Evolutionary conservation across 2,888 invertebrate species (phyloP).

Genomic region (Drosophila parthenogenetica): DNA sequence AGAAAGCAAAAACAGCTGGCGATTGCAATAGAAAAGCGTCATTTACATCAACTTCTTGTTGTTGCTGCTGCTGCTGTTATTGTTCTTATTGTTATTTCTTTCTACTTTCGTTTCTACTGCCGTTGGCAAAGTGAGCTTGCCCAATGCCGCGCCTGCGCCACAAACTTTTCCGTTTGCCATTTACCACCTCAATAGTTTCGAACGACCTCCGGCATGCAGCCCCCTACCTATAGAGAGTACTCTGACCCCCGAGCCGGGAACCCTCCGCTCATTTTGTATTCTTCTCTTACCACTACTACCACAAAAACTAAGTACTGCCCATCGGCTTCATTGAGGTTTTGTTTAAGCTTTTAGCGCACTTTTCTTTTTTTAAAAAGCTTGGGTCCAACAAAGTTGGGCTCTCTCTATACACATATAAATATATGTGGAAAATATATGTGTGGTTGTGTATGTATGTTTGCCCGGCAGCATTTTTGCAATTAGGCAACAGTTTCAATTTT

Average conservation of each 20-base stretch:
- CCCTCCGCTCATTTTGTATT: not conserved
- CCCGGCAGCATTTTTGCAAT: constrained; percentile 78
- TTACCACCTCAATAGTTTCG: constrained; percentile 76
- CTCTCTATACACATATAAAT: not conserved
- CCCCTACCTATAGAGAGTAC: not conserved
- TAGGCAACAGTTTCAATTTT: constrained; percentile 77
- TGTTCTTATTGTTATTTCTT: constrained; percentile 28
- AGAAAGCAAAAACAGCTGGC: constrained; percentile 43
- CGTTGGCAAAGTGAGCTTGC: constrained; percentile 32
- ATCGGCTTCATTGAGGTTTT: constrained; percentile 77
- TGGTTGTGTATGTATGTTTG: constrained; percentile 51
- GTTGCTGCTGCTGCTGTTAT: constrained; percentile 20
- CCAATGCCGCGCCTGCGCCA: constrained; percentile 66
- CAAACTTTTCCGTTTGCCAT: constrained; percentile 79
- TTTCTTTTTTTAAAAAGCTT: constrained; percentile 60
- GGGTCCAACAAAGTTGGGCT: constrained; percentile 40
- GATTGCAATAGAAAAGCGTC: constrained; percentile 79
- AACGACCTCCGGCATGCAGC: constrained; percentile 39
- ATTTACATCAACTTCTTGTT: constrained; percentile 67
- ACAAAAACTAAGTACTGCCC: constrained; percentile 34
- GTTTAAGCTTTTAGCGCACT: constrained; percentile 78
- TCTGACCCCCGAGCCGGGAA: not conserved
- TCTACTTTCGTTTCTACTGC: constrained; percentile 30
- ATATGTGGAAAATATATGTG: not conserved
- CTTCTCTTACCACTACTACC: not conserved